phyloP scores from a whole-genome alignment of 2,113 vertebrate genomes.

The Siniperca knerii region DNA sequence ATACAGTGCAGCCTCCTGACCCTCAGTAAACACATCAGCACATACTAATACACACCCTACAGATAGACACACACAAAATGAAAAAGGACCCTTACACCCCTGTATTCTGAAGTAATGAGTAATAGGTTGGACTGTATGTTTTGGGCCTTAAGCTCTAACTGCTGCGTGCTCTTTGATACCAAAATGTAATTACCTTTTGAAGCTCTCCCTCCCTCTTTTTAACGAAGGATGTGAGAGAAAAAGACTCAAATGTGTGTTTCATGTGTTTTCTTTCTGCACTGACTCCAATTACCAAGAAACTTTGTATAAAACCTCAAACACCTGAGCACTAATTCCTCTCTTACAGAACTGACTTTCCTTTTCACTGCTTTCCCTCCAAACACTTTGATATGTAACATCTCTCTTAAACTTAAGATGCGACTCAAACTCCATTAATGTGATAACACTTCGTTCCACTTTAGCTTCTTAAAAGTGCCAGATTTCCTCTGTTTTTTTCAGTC shows the following conservation, averaged over 20 bases:
- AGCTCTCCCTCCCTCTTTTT: slow-evolving; percentile 57
- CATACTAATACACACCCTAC: slow-evolving; percentile 1
- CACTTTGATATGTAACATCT: slow-evolving; percentile 62
- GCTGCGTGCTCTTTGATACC: slow-evolving; percentile 71
- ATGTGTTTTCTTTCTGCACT: slow-evolving; percentile 69
- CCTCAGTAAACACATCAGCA: slow-evolving; percentile 29
- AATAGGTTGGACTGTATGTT: slow-evolving; percentile 55
- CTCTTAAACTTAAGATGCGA: slow-evolving; percentile 49
- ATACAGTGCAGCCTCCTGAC: slow-evolving; percentile 34
- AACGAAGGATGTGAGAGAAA: slow-evolving; percentile 60
- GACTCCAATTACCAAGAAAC: slow-evolving; percentile 79
- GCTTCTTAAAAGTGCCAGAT: slow-evolving; percentile 20
- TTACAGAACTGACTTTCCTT: slow-evolving; percentile 41
- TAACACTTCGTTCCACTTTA: slow-evolving; percentile 43
- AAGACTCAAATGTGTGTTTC: slow-evolving; percentile 67
- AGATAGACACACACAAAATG: neutral
- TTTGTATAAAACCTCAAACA: slow-evolving; percentile 77
- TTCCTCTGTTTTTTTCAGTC: neutral
- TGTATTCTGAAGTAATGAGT: slow-evolving; percentile 51
- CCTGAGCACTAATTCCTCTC: slow-evolving; percentile 71
- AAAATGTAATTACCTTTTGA: slow-evolving; percentile 79
- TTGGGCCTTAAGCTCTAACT: slow-evolving; percentile 54
- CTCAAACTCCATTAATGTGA: slow-evolving; percentile 52
- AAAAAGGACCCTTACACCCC: neutral
- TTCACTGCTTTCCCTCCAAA: neutral